Evolutionary conservation across 2,888 invertebrate genomes (phyloP), one percentile per base, ranked within the genome.

Genomic region (Alcis repandata): DNA sequence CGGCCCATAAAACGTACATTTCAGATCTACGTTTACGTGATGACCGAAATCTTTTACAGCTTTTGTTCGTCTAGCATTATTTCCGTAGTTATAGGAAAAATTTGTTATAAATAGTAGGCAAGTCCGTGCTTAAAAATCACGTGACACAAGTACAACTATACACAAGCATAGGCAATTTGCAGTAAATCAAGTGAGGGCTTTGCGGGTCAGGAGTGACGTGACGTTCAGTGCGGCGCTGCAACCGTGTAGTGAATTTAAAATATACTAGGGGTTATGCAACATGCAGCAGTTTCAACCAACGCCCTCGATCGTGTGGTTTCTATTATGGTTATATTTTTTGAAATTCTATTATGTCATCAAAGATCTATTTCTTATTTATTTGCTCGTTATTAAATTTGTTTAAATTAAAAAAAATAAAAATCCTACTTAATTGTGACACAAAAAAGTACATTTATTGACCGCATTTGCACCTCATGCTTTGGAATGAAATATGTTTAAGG

Each of bases 151-250:
- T 11, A 51, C 40, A 38, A 15, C n/a, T 41, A 53, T 53, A 27
- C n/a, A n/a, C n/a, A 43, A 45, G 76, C 72, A 75, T 66, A 76
- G 77, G 76, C 82, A 82, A 85, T 85, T 83, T 86, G 82, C 85
- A 85, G 82, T 86, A 85, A 84, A 86, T 86, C 82, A 83, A 72
- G 74, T 66, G 73, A 77, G 49, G 74, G 71, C 68, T 63, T 54
- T 64, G 64, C 60, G 71, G 72, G 74, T 75, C 74, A 75, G 67
- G 67, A 73, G 62, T 75, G 71, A 72, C 72, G 74, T 71, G 72
- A 59, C 62, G 69, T 60, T 71, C 68, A 68, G 72, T 69, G 72
- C 72, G 63, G 65, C 63, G 59, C 59, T 68, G 68, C 68, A 70
- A 56, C 51, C 20, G 38, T 58, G 57, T 43, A 59, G 48, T 56